Base-by-base conservation (phyloP, 2,888 invertebrate genomes). In the Anodontia alba region DNA sequence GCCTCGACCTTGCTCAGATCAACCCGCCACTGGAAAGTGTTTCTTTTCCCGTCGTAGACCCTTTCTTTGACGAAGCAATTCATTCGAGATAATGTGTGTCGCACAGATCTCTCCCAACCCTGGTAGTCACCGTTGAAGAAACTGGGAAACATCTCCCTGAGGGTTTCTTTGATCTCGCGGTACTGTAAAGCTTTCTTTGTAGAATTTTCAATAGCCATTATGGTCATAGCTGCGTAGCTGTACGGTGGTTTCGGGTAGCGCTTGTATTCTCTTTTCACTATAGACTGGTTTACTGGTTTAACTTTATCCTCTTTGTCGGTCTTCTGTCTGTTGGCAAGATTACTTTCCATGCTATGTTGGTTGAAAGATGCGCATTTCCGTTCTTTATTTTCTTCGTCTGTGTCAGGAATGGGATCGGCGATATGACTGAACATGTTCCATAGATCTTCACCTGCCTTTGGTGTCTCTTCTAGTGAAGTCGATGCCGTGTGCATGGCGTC, bases 241-340 rank as follows among this genome's bases (percentile, higher is more conserved):
- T 91, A 92, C 0, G 91, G 91, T 2, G 91, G 91, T 81, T 92
- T 92, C 7, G 83, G 82, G 66, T 90, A 84, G 15, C 91, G 87
- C 77, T 86, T 81, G 76, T 91, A 90, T 17, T 7, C 1, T 20
- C 29, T 62, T 17, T 15, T 62, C 31, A 33, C 33, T 17, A 8
- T 20, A 15, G 10, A 17, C 7, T 17, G 62, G 20, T 54, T 54
- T 7, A n/a, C 54, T 54, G 54, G 23, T 54, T 26, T 54, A 46
- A 12, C 17, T 20, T 46, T 46, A 20, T 8, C 46, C n/a, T 8
- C 17, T 20, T 15, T 20, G 46, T 12, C 15, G 7, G 42, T 42
- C 15, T 42, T 42, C n/a, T n/a, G n/a, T n/a, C n/a, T n/a, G n/a
- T n/a, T n/a, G n/a, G n/a, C n/a, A n/a, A n/a, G n/a, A n/a, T n/a